Conservation (phyloP, 2,797 vertebrate genomes). For the Capromys pilorides region DNA sequence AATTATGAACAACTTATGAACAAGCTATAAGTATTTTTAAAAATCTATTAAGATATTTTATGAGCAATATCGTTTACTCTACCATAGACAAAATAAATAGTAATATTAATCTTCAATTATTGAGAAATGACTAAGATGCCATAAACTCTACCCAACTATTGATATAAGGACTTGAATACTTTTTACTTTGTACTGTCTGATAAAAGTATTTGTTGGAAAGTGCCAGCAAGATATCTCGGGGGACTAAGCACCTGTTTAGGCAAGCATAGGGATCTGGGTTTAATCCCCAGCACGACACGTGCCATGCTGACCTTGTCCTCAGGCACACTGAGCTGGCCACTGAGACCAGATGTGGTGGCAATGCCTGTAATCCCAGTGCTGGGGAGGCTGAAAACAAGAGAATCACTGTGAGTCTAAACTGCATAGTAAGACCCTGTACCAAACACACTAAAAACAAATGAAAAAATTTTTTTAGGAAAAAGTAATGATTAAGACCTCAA, state of each 20-base stretch:
- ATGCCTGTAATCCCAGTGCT: too few species aligned
- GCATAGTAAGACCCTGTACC: too few species aligned
- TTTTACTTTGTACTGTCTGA: constrained; percentile 39
- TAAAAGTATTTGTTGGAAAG: constrained; percentile 45
- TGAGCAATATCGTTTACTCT: background rate
- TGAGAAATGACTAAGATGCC: background rate
- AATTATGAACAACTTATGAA: background rate
- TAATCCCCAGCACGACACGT: too few species aligned
- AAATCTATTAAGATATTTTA: background rate
- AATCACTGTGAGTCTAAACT: too few species aligned
- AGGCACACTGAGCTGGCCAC: too few species aligned
- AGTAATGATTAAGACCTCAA: constrained; percentile 38
- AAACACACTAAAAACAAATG: too few species aligned
- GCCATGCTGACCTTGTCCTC: too few species aligned
- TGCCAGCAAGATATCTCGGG: too few species aligned
- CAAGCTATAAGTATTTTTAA: background rate
- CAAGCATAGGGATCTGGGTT: too few species aligned
- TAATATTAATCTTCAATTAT: constrained; percentile 29
- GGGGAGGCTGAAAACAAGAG: too few species aligned
- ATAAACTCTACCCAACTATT: constrained; percentile 38
- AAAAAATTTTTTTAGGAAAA: constrained; percentile 45
- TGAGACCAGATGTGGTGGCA: too few species aligned
- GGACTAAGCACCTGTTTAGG: too few species aligned
- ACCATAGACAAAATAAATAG: background rate
- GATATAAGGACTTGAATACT: constrained; percentile 31